Percentiles rank a stretch among this genome's conserved stretches.
phyloP scores from a whole-genome alignment of 2,113 vertebrate genomes.

The Antigone vipio region DNA sequence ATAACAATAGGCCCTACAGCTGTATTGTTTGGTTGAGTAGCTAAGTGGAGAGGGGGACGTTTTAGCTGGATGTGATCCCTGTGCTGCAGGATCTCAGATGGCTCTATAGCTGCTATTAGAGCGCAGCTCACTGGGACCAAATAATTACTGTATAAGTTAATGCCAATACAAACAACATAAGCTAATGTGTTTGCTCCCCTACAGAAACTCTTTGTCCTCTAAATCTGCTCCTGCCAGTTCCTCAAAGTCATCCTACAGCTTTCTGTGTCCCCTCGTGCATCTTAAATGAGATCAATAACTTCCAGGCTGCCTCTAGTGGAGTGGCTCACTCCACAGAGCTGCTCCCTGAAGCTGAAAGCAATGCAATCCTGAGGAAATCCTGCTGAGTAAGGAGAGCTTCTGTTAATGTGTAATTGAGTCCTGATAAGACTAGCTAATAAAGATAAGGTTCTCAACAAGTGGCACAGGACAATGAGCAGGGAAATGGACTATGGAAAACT shows the following conservation, averaged over 20 bases:
- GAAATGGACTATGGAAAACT: slow-evolving; percentile 12
- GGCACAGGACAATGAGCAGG: not conserved
- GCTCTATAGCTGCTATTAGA: not conserved
- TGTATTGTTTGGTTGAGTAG: not conserved
- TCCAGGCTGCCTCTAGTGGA: not conserved
- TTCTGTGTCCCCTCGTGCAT: fast-evolving
- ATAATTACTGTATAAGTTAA: slow-evolving; percentile 1
- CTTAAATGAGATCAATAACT: not conserved
- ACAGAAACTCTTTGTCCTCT: not conserved
- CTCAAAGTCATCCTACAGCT: not conserved
- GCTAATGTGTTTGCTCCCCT: not conserved
- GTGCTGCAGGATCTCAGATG: not conserved
- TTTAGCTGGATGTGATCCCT: not conserved
- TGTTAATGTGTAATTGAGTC: not conserved
- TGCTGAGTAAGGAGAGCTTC: slow-evolving; percentile 20
- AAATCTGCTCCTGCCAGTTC: not conserved
- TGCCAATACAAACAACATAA: not conserved
- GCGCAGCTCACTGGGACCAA: not conserved
- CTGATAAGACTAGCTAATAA: slow-evolving; percentile 24
- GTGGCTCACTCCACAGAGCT: not conserved
- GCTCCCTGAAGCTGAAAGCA: not conserved
- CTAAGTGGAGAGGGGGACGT: not conserved
- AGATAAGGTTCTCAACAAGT: slow-evolving; percentile 30
- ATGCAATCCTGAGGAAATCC: not conserved
- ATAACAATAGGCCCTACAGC: not conserved